phyloP scores from a whole-genome alignment of 2,888 invertebrate genomes.

The Orgyia antiqua region DNA sequence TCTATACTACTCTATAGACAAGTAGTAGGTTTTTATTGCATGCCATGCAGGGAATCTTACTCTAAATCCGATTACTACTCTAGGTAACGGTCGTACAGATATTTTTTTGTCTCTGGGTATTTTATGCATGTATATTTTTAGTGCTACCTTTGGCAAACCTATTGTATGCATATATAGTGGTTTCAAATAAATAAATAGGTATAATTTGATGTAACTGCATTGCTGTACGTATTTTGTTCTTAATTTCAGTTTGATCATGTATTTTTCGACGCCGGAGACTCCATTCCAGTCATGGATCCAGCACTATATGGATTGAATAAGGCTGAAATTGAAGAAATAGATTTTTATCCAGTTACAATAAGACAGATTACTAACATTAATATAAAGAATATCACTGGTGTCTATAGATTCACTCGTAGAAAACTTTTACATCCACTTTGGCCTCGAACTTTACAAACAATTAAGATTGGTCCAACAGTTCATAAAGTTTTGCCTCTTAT shows the following conservation, averaged over 20 bases:
- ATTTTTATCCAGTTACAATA: slow-evolving; percentile 2
- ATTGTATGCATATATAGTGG: no score
- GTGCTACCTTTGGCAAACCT: no score
- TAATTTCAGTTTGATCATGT: slow-evolving; percentile 6
- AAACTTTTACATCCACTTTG: slow-evolving; percentile 7
- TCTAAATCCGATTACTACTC: no score
- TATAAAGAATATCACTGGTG: background rate
- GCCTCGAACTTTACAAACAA: slow-evolving; percentile 3
- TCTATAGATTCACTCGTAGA: background rate
- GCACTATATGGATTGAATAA: slow-evolving; percentile 15
- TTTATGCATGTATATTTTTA: no score
- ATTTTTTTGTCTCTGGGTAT: no score
- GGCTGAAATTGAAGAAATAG: slow-evolving; percentile 3
- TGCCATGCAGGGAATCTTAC: no score
- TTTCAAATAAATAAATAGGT: no score
- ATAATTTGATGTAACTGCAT: no score
- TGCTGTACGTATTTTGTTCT: no score
- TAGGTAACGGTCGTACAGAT: no score
- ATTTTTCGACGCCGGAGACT: slow-evolving; percentile 3
- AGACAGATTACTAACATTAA: background rate
- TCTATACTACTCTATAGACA: no score
- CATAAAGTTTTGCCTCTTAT: slow-evolving; percentile 6
- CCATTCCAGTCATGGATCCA: slow-evolving; percentile 1
- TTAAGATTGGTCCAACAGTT: slow-evolving; percentile 3
- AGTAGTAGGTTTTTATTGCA: no score